Conservation (phyloP, 2,888 invertebrate species). For the Orthosia cruda region DNA sequence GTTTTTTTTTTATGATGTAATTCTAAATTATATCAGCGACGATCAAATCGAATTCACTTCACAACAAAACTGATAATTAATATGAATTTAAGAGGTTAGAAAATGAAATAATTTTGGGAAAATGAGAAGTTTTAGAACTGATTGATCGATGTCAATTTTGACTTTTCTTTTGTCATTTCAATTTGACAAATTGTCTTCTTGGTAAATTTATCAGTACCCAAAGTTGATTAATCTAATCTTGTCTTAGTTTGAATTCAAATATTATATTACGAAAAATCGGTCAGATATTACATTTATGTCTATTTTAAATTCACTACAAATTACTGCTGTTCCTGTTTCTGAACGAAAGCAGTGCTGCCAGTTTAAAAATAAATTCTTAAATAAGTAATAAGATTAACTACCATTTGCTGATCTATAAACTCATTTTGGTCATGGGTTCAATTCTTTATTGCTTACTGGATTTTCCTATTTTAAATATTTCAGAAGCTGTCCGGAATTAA, state of each 20-base stretch:
- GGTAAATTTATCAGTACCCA: background rate
- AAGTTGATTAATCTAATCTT: background rate
- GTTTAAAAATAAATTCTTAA: background rate
- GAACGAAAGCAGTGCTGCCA: constrained; percentile 11
- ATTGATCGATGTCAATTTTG: background rate
- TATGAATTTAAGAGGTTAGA: constrained; percentile 7
- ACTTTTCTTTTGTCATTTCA: background rate
- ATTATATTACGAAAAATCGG: no score
- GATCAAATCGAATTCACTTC: background rate
- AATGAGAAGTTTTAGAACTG: background rate
- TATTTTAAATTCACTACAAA: background rate
- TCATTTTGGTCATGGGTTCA: no score
- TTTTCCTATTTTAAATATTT: no score
- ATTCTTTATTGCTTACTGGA: no score
- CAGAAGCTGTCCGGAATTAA: no score
- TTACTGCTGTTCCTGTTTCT: constrained; percentile 13
- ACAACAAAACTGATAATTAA: background rate
- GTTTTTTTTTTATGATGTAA: background rate
- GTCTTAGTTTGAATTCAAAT: no score
- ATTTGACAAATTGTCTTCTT: background rate
- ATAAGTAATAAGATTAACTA: background rate
- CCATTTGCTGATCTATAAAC: no score
- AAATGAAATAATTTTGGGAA: background rate
- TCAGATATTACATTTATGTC: background rate
- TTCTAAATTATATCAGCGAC: background rate